Evolutionary conservation across 2,113 vertebrate genomes (phyloP), one percentile per base, ranked within the genome.

Genomic region (Spermophilus dauricus): DNA sequence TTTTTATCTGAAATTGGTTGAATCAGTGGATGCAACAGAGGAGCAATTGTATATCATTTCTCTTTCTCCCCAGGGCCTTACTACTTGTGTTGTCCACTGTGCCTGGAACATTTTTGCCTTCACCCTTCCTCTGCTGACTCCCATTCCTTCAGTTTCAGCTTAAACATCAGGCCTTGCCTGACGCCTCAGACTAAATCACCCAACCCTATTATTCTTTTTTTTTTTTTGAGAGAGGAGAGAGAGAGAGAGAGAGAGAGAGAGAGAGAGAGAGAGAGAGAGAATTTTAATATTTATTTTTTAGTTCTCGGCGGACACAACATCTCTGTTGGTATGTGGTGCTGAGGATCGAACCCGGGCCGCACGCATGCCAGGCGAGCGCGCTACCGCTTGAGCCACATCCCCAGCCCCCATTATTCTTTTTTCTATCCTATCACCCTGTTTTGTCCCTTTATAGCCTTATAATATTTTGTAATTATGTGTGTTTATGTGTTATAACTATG

Each of bases 391-490:
- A n/a, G n/a, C n/a, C n/a, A n/a, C n/a, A n/a, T n/a, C n/a, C n/a
- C n/a, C n/a, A n/a, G n/a, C n/a, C n/a, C n/a, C 39, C 1, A 1
- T 81, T 83, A 75, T 95, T 89, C 65, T 95, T 91, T 94, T 86
- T 93, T 63, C 39, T 58, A 58, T 63, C 58, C 22, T 87, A 18
- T 90, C 80, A 81, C 42, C 81, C 63, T 67, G 14, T 95, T 95
- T 63, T 76, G 34, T 56, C 34, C 61, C 39, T 84, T 94, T 90
- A 91, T 32, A 81, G 32, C 18, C 34, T 97, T 95, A 89, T 81
- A 32, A 96, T 20, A 91, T 88, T 94, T 97, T 63, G 20, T 91
- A 94, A 91, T 94, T 91, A 75, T 92, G n/a, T 28, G 48, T 86
- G 78, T 89, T 73, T 82, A 34, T 81, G n/a, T 93, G 84, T 91